Conservation (phyloP, 2,797 vertebrate species). For the Poeciliopsis presidionis region DNA sequence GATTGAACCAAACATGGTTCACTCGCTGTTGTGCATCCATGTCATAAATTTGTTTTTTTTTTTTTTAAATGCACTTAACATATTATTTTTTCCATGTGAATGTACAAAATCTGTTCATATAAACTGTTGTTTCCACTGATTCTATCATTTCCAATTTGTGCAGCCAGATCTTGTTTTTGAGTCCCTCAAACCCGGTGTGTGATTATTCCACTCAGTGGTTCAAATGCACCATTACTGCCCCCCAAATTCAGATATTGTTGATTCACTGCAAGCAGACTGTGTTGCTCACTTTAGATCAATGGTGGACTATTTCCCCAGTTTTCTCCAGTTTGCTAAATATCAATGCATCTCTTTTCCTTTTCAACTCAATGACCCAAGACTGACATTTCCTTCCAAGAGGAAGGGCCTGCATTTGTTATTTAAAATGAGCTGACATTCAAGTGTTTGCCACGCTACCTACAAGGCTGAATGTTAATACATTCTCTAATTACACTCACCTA, state of each 20-base stretch:
- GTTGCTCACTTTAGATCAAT: neutral
- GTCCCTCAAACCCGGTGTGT: neutral
- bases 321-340: neutral
- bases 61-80: neutral
- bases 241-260: neutral
- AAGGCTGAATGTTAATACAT: slow-evolving; percentile 9
- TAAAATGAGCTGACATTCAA: slow-evolving; percentile 13
- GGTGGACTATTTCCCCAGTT: neutral
- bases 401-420: neutral
- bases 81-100: neutral
- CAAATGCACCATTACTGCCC: neutral
- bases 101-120: neutral
- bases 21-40: neutral
- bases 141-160: neutral
- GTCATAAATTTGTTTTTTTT: neutral
- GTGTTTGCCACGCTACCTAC: slow-evolving; percentile 5
- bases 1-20: neutral
- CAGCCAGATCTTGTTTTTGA: neutral
- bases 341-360: neutral
- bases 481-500: slow-evolving; percentile 14
- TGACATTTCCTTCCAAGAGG: neutral
- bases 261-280: neutral
- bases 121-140: neutral
- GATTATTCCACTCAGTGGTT: neutral
- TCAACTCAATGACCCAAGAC: neutral